Evolutionary conservation across 2,113 vertebrate species (phyloP).

Genomic region (Dasypus novemcinctus): DNA sequence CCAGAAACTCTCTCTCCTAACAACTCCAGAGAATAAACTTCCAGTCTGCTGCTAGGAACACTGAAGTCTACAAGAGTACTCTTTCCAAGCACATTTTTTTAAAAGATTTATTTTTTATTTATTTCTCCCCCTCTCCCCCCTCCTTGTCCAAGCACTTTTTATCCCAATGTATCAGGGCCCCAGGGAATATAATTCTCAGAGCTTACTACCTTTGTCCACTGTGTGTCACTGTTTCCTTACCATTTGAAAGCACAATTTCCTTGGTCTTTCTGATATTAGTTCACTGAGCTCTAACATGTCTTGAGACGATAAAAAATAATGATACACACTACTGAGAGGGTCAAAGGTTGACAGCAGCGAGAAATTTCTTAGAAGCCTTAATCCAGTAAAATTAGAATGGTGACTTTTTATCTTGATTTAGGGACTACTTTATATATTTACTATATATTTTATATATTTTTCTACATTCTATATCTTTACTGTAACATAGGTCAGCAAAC

Average conservation of each 20-base stretch:
- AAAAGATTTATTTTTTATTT: no score
- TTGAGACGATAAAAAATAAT: conserved; percentile 6
- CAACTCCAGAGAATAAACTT: not conserved
- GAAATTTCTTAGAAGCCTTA: not conserved
- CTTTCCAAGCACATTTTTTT: not conserved
- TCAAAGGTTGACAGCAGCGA: not conserved
- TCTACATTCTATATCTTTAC: not conserved
- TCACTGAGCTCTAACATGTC: not conserved
- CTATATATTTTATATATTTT: not conserved
- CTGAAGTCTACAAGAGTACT: not conserved
- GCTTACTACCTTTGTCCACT: conserved; percentile 34
- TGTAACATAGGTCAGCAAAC: not conserved
- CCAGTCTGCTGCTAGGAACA: not conserved
- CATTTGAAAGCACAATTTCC: conserved; percentile 29
- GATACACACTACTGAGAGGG: not conserved
- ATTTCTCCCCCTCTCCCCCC: no score
- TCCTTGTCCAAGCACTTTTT: not conserved
- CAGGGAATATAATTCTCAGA: not conserved
- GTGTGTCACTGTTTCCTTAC: conserved; percentile 38
- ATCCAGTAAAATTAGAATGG: not conserved
- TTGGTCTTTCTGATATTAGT: not conserved
- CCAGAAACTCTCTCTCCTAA: not conserved
- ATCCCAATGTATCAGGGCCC: not conserved
- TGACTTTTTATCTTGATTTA: not conserved
- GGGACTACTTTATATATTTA: not conserved